Conservation (phyloP, 2,797 vertebrate species). For the Girardinus metallicus region DNA sequence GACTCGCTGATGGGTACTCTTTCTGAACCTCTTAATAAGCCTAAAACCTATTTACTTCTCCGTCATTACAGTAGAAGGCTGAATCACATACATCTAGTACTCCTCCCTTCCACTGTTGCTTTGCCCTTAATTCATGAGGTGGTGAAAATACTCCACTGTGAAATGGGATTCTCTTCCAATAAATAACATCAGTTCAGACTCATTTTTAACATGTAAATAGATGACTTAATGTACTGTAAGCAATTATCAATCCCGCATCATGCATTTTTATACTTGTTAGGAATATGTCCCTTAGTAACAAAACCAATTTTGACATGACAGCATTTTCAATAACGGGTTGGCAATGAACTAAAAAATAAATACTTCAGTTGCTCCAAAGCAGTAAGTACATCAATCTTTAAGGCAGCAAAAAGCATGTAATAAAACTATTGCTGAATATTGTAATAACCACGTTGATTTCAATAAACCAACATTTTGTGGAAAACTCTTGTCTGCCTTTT, state of each 20-base stretch:
- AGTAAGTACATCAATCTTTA: background rate
- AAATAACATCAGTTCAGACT: background rate
- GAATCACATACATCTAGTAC: background rate
- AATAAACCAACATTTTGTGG: background rate
- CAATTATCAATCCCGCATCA: background rate
- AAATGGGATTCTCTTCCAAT: background rate
- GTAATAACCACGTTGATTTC: background rate
- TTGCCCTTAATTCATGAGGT: background rate
- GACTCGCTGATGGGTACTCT: conserved; percentile 84
- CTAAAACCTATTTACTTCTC: background rate
- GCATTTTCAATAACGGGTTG: background rate
- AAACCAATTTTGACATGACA: background rate
- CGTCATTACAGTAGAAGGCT: background rate
- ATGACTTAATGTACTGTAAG: background rate
- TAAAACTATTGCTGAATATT: background rate
- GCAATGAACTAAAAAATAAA: background rate
- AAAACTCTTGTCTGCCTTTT: background rate
- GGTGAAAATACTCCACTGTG: background rate
- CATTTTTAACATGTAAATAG: background rate
- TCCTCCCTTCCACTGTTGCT: background rate
- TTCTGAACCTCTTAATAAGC: background rate
- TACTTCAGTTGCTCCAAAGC: background rate
- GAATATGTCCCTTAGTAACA: background rate
- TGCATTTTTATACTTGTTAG: background rate
- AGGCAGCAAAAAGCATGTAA: background rate